Base-by-base conservation (phyloP, 92 coral and sea anemone species). In the Phenganax stokvisi region DNA sequence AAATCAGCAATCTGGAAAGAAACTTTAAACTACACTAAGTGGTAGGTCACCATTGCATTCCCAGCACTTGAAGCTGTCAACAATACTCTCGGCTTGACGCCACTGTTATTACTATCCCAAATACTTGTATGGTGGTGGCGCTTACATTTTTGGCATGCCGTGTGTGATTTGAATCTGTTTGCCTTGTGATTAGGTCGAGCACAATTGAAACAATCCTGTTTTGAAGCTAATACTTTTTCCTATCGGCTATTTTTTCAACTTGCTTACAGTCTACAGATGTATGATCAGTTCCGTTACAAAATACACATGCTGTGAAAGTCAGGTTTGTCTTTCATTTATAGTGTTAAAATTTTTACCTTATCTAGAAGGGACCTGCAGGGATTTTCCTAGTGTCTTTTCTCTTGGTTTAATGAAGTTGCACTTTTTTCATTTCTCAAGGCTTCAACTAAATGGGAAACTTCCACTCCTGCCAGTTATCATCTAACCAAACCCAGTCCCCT, bases 391-490 rank as follows among this genome's bases (percentile, higher is more conserved):
- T 37, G 5, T 37, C 47, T 37, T 37, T 37, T 37, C 47, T 2
- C 47, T 37, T 37, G 47, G 47, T 37, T 37, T 37, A 37, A 37
- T 37, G 47, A 5, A 5, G 47, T 37, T 37, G 47, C 47, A 73
- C 74, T 81, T 89, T 28, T 86, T 86, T 86, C 92, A 89, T 87
- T 87, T 51, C 84, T 56, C 59, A 89, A 27, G 65, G 92, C 90
- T 73, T 81, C 84, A 13, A 89, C 85, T 76, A 89, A 57, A 15
- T 87, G 86, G 68, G 87, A 59, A 87, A 89, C 10, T 76, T 84
- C 89, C 89, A 89, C 80, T 52, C 54, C 76, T 80, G 92, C 92
- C 92, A 89, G 8, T 84, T 74, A 54, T 84, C 89, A 30, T 89
- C 88, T 17, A 84, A 77, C 25, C 90, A 75, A 8, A 87, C 86